Conservation (phyloP, 2,888 invertebrate genomes). For the Watsonalla binaria region DNA sequence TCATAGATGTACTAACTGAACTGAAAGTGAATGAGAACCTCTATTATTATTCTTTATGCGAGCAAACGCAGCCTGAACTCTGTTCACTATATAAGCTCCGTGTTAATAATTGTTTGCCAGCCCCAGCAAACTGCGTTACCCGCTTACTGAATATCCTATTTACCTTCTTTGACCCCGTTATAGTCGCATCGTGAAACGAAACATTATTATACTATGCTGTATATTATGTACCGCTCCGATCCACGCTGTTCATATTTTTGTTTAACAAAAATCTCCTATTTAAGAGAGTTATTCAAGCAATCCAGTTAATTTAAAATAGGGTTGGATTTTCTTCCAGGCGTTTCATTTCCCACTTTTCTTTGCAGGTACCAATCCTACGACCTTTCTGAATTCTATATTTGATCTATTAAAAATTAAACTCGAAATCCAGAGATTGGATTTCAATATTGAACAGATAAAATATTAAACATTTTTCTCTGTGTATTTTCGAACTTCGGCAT, state of each 20-base stretch:
- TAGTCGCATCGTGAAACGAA: constrained; percentile 21
- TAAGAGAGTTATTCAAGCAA: not conserved
- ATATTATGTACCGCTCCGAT: constrained; percentile 10
- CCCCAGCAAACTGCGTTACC: constrained; percentile 6
- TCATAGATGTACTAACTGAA: not conserved
- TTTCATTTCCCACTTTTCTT: too few relatives aligned
- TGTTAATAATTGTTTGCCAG: constrained; percentile 15
- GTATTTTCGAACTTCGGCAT: too few relatives aligned
- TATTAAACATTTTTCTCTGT: too few relatives aligned
- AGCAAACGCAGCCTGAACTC: constrained; percentile 21
- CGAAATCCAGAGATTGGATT: too few relatives aligned
- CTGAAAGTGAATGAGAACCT: not conserved
- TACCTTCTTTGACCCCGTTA: constrained; percentile 10
- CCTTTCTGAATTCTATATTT: too few relatives aligned
- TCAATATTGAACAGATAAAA: too few relatives aligned
- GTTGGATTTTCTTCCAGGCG: too few relatives aligned
- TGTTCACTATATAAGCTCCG: constrained; percentile 10
- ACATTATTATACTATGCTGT: constrained; percentile 15
- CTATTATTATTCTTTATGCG: constrained; percentile 3
- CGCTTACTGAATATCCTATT: constrained; percentile 24
- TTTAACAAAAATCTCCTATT: not conserved
- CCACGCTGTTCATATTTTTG: constrained; percentile 4
- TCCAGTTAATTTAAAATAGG: too few relatives aligned
- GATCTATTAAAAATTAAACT: too few relatives aligned
- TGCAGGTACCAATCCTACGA: too few relatives aligned